Percentiles rank a stretch among this genome's conserved stretches.
phyloP scores from a whole-genome alignment of 1,140 invertebrate species.

The Anastatus disparis region DNA sequence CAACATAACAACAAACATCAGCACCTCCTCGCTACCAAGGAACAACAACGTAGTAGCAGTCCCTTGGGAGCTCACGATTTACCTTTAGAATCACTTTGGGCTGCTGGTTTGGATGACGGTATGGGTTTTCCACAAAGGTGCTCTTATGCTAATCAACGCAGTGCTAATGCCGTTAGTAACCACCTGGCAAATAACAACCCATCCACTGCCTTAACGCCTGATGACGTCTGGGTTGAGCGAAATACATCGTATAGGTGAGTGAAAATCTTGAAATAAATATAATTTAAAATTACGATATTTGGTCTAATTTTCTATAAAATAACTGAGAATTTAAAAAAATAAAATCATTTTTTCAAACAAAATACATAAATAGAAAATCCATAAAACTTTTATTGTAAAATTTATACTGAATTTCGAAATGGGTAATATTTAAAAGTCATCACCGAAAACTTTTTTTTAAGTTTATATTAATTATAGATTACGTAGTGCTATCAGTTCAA shows the following conservation, averaged over 20 bases:
- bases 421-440: too few species aligned
- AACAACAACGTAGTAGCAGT: slow-evolving; percentile 32
- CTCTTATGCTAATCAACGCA: slow-evolving; percentile 56
- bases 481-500: too few species aligned
- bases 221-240: slow-evolving; percentile 55
- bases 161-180: slow-evolving; percentile 19
- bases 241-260: slow-evolving; percentile 53
- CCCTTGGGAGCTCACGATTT: slow-evolving; percentile 50
- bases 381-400: too few species aligned
- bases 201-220: slow-evolving; percentile 29
- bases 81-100: slow-evolving; percentile 60
- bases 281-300: too few species aligned
- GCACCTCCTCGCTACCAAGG: slow-evolving; percentile 6
- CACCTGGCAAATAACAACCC: slow-evolving; percentile 29
- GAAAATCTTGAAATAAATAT: too few species aligned
- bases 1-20: background rate
- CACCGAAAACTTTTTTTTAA: too few species aligned
- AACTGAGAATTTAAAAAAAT: too few species aligned
- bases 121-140: slow-evolving; percentile 60
- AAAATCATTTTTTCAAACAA: too few species aligned
- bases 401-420: too few species aligned
- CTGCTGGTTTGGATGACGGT: slow-evolving; percentile 59
- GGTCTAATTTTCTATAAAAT: too few species aligned
- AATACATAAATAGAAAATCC: too few species aligned
- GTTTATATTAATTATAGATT: too few species aligned